Evolutionary conservation across 2,797 vertebrate genomes (phyloP), one percentile per base, ranked within the genome.

Genomic region (Sphenodon punctatus): DNA sequence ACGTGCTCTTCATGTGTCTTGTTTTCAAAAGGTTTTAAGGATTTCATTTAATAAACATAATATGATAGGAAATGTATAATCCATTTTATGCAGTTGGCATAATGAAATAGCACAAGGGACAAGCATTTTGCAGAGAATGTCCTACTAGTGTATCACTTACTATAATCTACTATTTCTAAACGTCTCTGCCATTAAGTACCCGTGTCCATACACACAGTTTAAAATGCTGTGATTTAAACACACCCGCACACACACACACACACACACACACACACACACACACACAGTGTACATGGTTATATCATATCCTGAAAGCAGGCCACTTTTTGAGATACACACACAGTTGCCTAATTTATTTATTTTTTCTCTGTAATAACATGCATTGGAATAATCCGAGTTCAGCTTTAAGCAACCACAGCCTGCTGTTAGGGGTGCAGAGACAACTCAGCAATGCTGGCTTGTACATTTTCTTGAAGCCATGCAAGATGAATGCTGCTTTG

Each of bases 341-440:
- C 79, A 87, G 93, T 85, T 90, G 84, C 80, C 63, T 93, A 77
- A 91, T 89, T 85, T 85, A 91, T 83, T 90, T 92, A 66, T 67
- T 87, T 67, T 91, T 74, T 84, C 25, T 27, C 39, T 42, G 15
- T n/a, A 27, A 76, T 84, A 82, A 78, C 85, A 77, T 55, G 83
- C 74, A 75, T 27, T 67, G 70, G 79, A 79, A 55, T 75, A 65
- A 72, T 1, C 5, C 19, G 32, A 89, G 46, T 60, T 23, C 34
- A 61, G 45, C 39, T 67, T 77, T 67, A 65, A 69, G 39, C 0
- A 4, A 64, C 42, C 66, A 78, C 32, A 76, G 32, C 76, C 20
- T 13, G 36, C 58, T 73, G 30, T 76, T 66, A 83, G n/a, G n/a
- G n/a, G n/a, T n/a, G n/a, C n/a, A 80, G 16, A 74, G 41, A 64